A percentile compares a stretch with the other conserved stretches of the same genome.
Conservation (phyloP, 2,797 vertebrate genomes). For the Naso thynnoides region DNA sequence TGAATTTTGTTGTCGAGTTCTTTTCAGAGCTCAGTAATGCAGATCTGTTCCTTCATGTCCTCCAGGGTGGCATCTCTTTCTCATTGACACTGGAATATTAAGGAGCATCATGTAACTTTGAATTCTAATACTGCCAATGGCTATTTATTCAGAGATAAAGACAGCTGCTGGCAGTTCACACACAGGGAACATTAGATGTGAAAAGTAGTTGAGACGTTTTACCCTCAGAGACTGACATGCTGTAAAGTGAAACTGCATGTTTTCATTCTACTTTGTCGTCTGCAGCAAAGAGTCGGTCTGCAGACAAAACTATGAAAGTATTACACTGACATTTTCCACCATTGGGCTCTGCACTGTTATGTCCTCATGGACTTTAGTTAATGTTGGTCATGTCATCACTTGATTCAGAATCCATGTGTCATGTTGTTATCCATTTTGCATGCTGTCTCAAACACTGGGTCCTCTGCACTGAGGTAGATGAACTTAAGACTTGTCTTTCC, state of each 20-base stretch:
- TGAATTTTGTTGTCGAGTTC: constrained; percentile 43
- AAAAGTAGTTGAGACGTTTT: constrained; percentile 42
- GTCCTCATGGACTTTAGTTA: constrained; percentile 60
- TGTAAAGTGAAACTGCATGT: constrained; percentile 65
- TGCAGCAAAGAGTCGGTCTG: constrained; percentile 44
- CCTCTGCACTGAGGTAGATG: constrained; percentile 63
- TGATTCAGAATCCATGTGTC: constrained; percentile 61
- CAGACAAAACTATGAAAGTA: constrained; percentile 68
- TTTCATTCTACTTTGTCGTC: constrained; percentile 47
- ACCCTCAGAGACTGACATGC: constrained; percentile 45
- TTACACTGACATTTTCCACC: constrained; percentile 69
- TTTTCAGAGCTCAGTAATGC: constrained; percentile 50
- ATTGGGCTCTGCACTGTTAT: constrained; percentile 74
- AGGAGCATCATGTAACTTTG: constrained; percentile 44
- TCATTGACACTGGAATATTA: constrained; percentile 81
- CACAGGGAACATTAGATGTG: constrained; percentile 47
- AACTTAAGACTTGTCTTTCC: constrained; percentile 23
- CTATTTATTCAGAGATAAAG: constrained; percentile 51
- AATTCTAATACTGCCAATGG: constrained; percentile 55
- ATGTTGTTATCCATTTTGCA: constrained; percentile 67
- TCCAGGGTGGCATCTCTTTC: constrained; percentile 49
- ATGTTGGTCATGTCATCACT: constrained; percentile 51
- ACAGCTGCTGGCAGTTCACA: constrained; percentile 37
- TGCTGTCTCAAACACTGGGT: constrained; percentile 80
- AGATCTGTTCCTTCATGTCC: constrained; percentile 49